These are phyloP conservation scores for Bursaphelenchus mucronatus DNA, from an alignment of 1,140 invertebrate species.

Conservation along the genomic window DNA sequence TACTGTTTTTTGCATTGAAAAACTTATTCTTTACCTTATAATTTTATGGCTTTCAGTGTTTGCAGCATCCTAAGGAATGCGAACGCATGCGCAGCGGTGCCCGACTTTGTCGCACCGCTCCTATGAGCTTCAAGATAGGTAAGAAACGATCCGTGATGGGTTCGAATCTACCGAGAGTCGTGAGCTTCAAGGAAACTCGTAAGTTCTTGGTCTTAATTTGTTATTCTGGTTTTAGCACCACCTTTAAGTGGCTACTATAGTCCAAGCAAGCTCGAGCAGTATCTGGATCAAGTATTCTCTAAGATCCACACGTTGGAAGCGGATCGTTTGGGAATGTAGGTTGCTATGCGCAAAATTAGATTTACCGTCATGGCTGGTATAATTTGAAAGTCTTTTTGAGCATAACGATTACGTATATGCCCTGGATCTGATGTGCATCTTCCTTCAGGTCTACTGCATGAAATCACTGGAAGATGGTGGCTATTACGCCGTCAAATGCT, in stretches of 20 bases:
- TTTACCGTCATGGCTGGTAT: neutral
- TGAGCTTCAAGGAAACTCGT: neutral
- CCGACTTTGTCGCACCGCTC: too few relatives aligned
- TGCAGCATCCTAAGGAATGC: too few relatives aligned
- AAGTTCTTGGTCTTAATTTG: neutral
- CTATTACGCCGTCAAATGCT: slow-evolving; percentile 36
- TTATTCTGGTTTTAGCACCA: neutral
- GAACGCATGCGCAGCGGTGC: too few relatives aligned
- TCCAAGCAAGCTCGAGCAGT: slow-evolving; percentile 21
- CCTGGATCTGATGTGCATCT: neutral
- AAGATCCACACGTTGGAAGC: slow-evolving; percentile 25
- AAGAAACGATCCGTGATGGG: too few relatives aligned
- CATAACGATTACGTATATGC: neutral
- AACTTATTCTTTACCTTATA: too few relatives aligned
- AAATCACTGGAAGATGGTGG: slow-evolving; percentile 33
- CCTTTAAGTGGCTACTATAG: slow-evolving; percentile 15
- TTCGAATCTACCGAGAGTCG: too few relatives aligned
- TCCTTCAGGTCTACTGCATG: slow-evolving; percentile 32
- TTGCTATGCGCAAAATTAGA: neutral
- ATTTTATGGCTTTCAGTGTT: too few relatives aligned
- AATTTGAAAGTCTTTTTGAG: neutral
- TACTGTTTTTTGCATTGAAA: too few relatives aligned
- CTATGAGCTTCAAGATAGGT: too few relatives aligned
- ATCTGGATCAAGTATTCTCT: slow-evolving; percentile 29
- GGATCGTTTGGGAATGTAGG: slow-evolving; percentile 35